Base-by-base conservation (phyloP, 2,113 vertebrate genomes). In the Ellobius talpinus region DNA sequence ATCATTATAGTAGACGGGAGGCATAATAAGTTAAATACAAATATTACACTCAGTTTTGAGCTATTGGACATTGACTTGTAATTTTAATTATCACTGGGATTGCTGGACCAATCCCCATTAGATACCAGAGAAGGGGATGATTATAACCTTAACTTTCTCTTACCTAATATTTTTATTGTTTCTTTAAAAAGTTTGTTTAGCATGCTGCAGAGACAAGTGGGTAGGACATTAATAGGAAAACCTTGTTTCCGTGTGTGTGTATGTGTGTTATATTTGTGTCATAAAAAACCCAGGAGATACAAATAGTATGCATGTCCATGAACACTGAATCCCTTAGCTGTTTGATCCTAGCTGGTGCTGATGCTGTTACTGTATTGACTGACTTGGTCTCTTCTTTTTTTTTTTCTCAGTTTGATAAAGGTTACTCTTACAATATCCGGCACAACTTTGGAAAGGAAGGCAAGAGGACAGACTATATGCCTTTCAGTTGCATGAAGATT, bases 401-500 rank as follows among this genome's bases (percentile, higher is more conserved):
- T 66, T 95, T 94, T 93, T 10, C 97, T 96, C 92, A 99, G 99
- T 99, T 99, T 99, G 99, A 99, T 98, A 99, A 99, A 99, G 99
- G 99, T 58, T 99, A 99, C 91, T 99, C 99, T 96, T 99, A 99
- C 97, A 99, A 99, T 97, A 99, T 99, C 97, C 99, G 99, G 63
- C 99, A 99, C 98, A 99, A 39, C 98, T 99, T 99, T 89, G 99
- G 99, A 90, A 99, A 99, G 97, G 99, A 99, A 98, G 99, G 99
- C 97, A 99, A 98, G 98, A 99, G 99, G 93, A 98, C 99, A 21
- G 99, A 99, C 98, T 99, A 99, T 98, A 99, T 99, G 23, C 99
- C 99, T 76, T 99, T 99, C 98, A 99, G 99, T 97, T 99, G 99
- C 98, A 98, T 99, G 99, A 99, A 99, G 99, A 99, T 99, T 98